These are phyloP conservation scores for Eurytoma adleriae DNA, from an alignment of 2,888 invertebrate species.

Conservation along the genomic window DNA sequence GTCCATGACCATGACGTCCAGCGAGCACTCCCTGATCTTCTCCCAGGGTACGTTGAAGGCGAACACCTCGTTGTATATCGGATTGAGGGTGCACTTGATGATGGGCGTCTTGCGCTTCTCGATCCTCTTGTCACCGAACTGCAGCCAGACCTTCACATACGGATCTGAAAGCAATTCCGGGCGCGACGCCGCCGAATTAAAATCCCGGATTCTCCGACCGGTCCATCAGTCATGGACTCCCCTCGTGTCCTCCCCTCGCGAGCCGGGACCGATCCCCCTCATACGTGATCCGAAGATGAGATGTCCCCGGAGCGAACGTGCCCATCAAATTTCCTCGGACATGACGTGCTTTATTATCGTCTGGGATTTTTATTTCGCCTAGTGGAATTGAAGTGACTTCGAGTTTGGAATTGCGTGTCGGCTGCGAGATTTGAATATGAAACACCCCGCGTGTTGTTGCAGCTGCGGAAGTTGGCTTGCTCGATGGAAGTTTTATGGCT, in stretches of 20 bases:
- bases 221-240: conserved; percentile 1
- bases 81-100: conserved; percentile 95
- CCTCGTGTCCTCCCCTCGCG: background rate
- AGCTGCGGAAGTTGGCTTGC: too few species aligned
- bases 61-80: conserved; percentile 97
- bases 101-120: conserved; percentile 97
- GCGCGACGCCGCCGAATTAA: background rate
- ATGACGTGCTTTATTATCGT: too few species aligned
- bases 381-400: too few species aligned
- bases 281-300: conserved; percentile 32
- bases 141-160: conserved; percentile 98
- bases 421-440: too few species aligned
- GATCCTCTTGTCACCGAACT: conserved; percentile 95
- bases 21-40: conserved; percentile 94
- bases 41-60: conserved; percentile 98
- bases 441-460: too few species aligned
- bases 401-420: too few species aligned
- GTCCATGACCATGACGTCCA: conserved; percentile 97
- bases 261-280: background rate
- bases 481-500: too few species aligned
- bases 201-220: background rate
- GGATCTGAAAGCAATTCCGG: conserved; percentile 85
- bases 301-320: background rate
- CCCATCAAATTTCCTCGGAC: too few species aligned
- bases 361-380: too few species aligned